Evolutionary conservation across 2,797 vertebrate genomes (phyloP), one percentile per base, ranked within the genome.

Genomic region (Triplophysa bombifrons): DNA sequence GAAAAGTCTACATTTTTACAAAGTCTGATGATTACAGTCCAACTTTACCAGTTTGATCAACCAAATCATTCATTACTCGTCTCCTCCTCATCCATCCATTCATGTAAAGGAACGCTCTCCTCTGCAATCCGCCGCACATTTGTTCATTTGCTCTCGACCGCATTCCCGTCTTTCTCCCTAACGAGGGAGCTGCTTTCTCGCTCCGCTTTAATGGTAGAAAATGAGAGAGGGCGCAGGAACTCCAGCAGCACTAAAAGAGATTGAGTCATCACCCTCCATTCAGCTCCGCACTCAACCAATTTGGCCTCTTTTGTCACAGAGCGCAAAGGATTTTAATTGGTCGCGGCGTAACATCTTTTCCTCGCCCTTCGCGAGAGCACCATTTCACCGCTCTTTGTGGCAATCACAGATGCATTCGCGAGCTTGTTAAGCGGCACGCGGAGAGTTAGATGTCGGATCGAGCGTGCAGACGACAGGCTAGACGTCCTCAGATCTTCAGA

Each of bases 251-350:
- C 87, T 87, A 85, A 90, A 90, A 91, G 91, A 89, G 91, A 92
- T 91, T 88, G 90, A 92, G 90, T 90, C 91, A 91, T 92, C 91
- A 91, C 89, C 90, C 88, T 89, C 90, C 89, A 90, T 89, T 91
- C 88, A 88, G 85, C 79, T 86, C 88, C 86, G 81, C 84, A 90
- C 86, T 88, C 85, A 87, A 84, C 88, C 87, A 88, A 90, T 88
- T 90, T 90, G 89, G 88, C 88, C 89, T 0, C 81, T 88, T 89
- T 88, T 90, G 89, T 92, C 89, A 88, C 82, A 75, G 84, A 82
- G 88, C 87, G 90, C 90, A 90, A 90, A 90, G 88, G 89, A 89
- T 87, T 92, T 91, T 91, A 92, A 92, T 92, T 91, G 90, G 88
- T 84, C 89, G 83, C 88, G 85, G 84, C 85, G 90, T 80, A 71